Evolutionary conservation across 2,888 invertebrate genomes (phyloP).

Genomic region (Apamea monoglypha): DNA sequence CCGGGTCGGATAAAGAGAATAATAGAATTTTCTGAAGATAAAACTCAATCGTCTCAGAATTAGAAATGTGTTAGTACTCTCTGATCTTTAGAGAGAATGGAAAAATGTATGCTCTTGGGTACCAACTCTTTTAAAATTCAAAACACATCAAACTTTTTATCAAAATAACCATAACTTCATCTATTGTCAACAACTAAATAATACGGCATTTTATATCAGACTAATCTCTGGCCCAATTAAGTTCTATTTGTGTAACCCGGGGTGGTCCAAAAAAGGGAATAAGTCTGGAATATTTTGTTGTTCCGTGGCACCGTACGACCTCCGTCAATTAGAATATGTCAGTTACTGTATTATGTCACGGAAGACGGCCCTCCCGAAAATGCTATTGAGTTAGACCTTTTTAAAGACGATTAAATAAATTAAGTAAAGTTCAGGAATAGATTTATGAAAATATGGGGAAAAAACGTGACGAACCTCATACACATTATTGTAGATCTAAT

Average conservation of each 20-base stretch:
- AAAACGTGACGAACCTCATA: background rate
- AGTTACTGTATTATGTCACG: conserved; percentile 80
- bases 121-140: background rate
- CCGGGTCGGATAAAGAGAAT: background rate
- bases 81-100: background rate
- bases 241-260: conserved; percentile 82
- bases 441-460: background rate
- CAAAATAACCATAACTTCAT: conserved; percentile 47
- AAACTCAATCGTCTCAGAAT: background rate
- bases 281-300: conserved; percentile 72
- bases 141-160: conserved; percentile 34
- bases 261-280: conserved; percentile 81
- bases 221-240: conserved; percentile 85
- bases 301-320: conserved; percentile 73
- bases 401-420: conserved; percentile 7
- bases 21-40: background rate
- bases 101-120: background rate
- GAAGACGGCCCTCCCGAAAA: conserved; percentile 65
- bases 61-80: background rate
- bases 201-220: conserved; percentile 78
- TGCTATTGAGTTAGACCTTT: conserved; percentile 61
- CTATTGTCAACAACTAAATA: conserved; percentile 75
- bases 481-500: background rate
- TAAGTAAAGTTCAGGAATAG: background rate
- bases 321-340: conserved; percentile 86